Conservation (phyloP, 2,888 invertebrate species). For the Silvanus unidentatus region DNA sequence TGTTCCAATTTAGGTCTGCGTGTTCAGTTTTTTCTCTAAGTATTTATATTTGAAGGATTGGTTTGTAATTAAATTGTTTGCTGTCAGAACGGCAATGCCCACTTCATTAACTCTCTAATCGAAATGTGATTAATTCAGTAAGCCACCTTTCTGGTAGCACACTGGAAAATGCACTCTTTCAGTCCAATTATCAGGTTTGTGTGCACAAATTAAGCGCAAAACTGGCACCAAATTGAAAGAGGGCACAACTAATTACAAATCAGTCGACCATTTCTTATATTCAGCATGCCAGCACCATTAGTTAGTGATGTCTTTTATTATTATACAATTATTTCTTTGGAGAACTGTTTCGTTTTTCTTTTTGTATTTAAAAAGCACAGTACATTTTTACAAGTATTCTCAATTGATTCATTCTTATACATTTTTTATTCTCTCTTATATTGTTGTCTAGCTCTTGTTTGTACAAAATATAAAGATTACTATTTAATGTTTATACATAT, state of each 20-base stretch:
- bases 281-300: slow-evolving; percentile 46
- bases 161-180: no score
- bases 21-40: slow-evolving; percentile 5
- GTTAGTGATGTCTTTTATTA: slow-evolving; percentile 30
- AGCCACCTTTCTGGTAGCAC: no score
- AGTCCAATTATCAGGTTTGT: no score
- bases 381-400: slow-evolving; percentile 28
- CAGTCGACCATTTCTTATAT: slow-evolving; percentile 10
- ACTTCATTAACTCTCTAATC: no score
- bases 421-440: no score
- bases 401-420: slow-evolving; percentile 1
- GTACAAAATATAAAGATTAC: not conserved
- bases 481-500: slow-evolving; percentile 3
- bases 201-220: no score
- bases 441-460: slow-evolving; percentile 1
- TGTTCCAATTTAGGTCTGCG: slow-evolving; percentile 23
- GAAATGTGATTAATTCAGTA: no score
- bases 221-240: no score
- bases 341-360: not conserved
- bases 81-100: no score
- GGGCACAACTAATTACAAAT: slow-evolving; percentile 7
- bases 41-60: no score
- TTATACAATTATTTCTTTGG: no score
- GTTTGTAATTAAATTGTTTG: no score
- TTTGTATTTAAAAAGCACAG: slow-evolving; percentile 39